Conservation (phyloP, 2,113 vertebrate genomes). For the Porphyrio hochstetteri region DNA sequence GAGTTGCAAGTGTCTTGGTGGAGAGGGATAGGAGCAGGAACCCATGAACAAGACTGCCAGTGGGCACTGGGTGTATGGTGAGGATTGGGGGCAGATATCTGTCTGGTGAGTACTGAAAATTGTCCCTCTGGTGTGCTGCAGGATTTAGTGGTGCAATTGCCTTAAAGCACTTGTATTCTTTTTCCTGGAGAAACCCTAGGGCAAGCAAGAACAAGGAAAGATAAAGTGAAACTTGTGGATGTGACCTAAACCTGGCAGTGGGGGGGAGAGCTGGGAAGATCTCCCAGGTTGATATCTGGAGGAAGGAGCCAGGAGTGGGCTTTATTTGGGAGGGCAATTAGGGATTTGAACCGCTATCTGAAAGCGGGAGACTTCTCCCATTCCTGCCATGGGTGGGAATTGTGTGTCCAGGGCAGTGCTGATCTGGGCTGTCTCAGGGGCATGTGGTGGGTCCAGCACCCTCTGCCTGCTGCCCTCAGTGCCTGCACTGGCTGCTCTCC, state of each 20-base stretch:
- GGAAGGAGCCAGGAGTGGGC: not conserved
- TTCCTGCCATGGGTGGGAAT: rapidly evolving
- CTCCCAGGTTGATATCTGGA: not conserved
- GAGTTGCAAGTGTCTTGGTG: not conserved
- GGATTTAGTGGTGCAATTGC: not conserved
- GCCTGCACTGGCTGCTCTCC: not conserved
- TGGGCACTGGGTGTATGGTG: not conserved
- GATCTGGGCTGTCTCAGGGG: rapidly evolving
- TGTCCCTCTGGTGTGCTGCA: not conserved
- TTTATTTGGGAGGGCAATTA: rapidly evolving
- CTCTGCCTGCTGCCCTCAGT: not conserved
- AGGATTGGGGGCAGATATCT: not conserved
- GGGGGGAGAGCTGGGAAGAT: not conserved
- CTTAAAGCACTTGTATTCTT: not conserved
- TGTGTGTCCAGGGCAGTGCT: rapidly evolving
- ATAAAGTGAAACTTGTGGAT: not conserved
- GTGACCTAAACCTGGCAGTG: not conserved
- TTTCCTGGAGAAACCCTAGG: not conserved
- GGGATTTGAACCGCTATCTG: not conserved
- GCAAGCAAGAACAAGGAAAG: not conserved
- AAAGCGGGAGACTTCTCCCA: not conserved
- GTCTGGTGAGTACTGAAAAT: not conserved
- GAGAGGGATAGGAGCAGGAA: not conserved
- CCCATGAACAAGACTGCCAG: not conserved
- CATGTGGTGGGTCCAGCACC: not conserved